Evolutionary conservation across 2,888 invertebrate genomes (phyloP).

Genomic region (Orchesella flavescens): DNA sequence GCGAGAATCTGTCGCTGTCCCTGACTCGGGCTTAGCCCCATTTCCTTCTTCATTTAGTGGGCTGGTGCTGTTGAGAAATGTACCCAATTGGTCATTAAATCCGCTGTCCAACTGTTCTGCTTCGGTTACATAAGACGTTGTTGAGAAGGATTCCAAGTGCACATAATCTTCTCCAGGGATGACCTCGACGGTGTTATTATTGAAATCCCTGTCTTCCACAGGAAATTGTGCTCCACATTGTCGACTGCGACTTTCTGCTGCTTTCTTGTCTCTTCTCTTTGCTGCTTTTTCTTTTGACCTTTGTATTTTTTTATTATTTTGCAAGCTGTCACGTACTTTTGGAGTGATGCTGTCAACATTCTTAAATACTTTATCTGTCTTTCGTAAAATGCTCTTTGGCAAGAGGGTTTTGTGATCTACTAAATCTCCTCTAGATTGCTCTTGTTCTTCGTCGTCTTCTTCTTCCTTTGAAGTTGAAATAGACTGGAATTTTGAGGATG

Average conservation of each 20-base stretch:
- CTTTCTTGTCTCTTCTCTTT: neutral
- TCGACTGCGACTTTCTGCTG: neutral
- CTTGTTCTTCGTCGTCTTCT: neutral
- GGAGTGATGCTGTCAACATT: neutral
- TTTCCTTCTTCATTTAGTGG: too few relatives aligned
- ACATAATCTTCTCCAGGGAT: too few relatives aligned
- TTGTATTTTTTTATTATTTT: neutral
- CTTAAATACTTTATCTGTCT: conserved; percentile 3
- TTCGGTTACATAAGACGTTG: too few relatives aligned
- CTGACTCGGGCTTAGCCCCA: too few relatives aligned
- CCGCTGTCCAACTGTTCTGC: too few relatives aligned
- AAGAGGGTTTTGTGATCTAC: neutral
- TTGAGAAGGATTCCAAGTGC: too few relatives aligned
- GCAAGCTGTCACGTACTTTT: neutral
- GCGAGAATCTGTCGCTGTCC: too few relatives aligned
- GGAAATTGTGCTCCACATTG: conserved; percentile 44
- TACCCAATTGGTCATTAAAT: too few relatives aligned
- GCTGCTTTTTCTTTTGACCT: neutral
- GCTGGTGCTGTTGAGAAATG: too few relatives aligned
- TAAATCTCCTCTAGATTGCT: neutral
- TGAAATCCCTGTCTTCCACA: conserved; percentile 18
- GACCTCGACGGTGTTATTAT: conserved; percentile 30
- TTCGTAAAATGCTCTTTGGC: conserved; percentile 36
- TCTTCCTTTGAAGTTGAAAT: neutral
- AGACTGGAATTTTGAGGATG: neutral